These are phyloP conservation scores for Sarcophaga subvicina DNA, from an alignment of 2,888 invertebrate genomes.

Conservation along the genomic window DNA sequence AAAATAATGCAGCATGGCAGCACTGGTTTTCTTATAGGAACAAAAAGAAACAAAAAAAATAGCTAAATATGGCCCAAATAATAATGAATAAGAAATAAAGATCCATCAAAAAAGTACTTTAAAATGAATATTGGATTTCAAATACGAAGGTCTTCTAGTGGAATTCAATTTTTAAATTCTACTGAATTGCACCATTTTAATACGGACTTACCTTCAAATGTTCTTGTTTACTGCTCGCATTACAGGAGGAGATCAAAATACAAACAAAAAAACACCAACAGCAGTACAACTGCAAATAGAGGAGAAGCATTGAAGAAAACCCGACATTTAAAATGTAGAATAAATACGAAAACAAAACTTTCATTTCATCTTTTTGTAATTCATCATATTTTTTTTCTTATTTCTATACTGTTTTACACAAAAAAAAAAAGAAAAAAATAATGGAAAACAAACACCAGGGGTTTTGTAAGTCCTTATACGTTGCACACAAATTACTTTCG, in stretches of 20 bases:
- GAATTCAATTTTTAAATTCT: background rate
- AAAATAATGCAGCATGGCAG: too few relatives aligned
- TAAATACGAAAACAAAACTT: conserved; percentile 57
- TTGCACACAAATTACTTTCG: conserved; percentile 16
- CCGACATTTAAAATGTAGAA: conserved; percentile 23
- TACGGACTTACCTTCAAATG: background rate
- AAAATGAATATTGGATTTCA: too few relatives aligned
- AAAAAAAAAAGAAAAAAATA: background rate
- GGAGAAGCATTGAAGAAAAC: background rate
- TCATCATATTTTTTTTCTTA: conserved; percentile 63
- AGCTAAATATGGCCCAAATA: too few relatives aligned
- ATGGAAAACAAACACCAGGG: conserved; percentile 10
- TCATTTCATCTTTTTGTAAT: conserved; percentile 67
- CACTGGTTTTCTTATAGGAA: too few relatives aligned
- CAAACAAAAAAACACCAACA: background rate
- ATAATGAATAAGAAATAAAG: too few relatives aligned
- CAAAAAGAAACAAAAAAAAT: too few relatives aligned
- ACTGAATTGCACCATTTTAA: background rate
- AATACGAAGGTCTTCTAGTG: too few relatives aligned
- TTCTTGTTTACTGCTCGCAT: conserved; percentile 5
- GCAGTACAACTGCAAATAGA: background rate
- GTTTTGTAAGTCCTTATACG: conserved; percentile 19
- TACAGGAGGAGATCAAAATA: background rate
- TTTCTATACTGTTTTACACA: conserved; percentile 30
- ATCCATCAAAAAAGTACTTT: too few relatives aligned